A percentile compares a stretch with the other conserved stretches of the same genome.
These are phyloP conservation scores for Planococcus citri DNA, from an alignment of 1,140 invertebrate genomes.

Conservation along the genomic window DNA sequence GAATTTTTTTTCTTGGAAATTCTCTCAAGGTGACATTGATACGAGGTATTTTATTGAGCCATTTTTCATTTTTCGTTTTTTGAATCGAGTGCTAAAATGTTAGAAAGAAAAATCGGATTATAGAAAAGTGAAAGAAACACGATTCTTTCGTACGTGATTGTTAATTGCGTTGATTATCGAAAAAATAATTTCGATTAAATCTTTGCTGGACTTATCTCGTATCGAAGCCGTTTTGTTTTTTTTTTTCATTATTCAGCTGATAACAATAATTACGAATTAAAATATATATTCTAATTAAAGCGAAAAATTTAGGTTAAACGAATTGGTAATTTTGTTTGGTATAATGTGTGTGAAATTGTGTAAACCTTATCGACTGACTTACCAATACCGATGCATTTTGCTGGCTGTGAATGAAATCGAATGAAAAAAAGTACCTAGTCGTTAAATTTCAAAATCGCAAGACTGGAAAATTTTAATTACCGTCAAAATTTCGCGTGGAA, in stretches of 20 bases:
- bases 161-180: background rate
- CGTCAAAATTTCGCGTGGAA: too few relatives aligned
- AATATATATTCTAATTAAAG: background rate
- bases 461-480: too few relatives aligned
- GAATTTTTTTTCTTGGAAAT: too few relatives aligned
- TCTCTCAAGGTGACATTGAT: too few relatives aligned
- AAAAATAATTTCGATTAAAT: background rate
- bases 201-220: background rate
- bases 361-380: too few relatives aligned
- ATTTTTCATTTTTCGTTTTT: too few relatives aligned
- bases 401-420: too few relatives aligned
- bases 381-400: too few relatives aligned
- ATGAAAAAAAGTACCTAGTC: too few relatives aligned
- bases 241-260: background rate
- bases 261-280: conserved; percentile 8
- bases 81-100: too few relatives aligned
- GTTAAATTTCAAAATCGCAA: too few relatives aligned
- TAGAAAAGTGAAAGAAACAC: background rate
- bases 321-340: background rate
- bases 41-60: too few relatives aligned
- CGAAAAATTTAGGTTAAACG: background rate
- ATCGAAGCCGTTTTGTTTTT: background rate
- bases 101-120: background rate
- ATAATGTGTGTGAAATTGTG: background rate
- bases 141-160: background rate